Evolutionary conservation across 92 coral and sea anemone species (phyloP), one percentile per base, ranked within the genome.

Genomic region (Phenganax subtilis): DNA sequence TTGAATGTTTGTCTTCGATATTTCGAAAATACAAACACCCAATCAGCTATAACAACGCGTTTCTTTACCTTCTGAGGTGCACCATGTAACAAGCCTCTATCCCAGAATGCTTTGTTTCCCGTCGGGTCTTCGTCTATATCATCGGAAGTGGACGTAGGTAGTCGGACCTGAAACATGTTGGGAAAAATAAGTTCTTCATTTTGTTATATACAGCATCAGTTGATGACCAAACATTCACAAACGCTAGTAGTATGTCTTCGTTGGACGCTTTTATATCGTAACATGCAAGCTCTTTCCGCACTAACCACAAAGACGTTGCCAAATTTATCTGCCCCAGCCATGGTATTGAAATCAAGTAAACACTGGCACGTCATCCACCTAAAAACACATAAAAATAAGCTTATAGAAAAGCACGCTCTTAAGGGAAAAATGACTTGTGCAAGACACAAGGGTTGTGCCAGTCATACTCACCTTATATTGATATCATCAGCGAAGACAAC

Each of bases 91-190:
- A 94, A 86, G 53, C 98, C 98, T 15, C 98, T 87, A 85, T 94
- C 98, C 98, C 98, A 94, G 91, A 94, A 94, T 86, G 98, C 98
- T 62, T 94, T 94, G 85, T 92, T 94, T 57, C 98, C 98, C 7
- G 98, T 94, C 27, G 98, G 98, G 68, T 94, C 98, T 83, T 94
- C 98, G 58, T 94, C 98, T 31, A 94, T 87, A 31, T 94, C 98
- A 71, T 94, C 98, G 51, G 85, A 88, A 15, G 97, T 88, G 71
- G 88, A 89, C 10, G 90, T 16, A 28, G 94, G 83, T 3, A 94
- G 91, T 30, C 98, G 98, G 74, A 91, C 89, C 98, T 93, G 60
- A 44, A 72, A 9, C 15, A 7, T 59, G 27, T 14, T 47, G 55
- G 51, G 28, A 16, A 30, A 16, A 31, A 8, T 12, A 30, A 69